A percentile compares a stretch with the other conserved stretches of the same genome.
Conservation (phyloP, 2,888 invertebrate genomes). For the Notocelia uddmanniana region DNA sequence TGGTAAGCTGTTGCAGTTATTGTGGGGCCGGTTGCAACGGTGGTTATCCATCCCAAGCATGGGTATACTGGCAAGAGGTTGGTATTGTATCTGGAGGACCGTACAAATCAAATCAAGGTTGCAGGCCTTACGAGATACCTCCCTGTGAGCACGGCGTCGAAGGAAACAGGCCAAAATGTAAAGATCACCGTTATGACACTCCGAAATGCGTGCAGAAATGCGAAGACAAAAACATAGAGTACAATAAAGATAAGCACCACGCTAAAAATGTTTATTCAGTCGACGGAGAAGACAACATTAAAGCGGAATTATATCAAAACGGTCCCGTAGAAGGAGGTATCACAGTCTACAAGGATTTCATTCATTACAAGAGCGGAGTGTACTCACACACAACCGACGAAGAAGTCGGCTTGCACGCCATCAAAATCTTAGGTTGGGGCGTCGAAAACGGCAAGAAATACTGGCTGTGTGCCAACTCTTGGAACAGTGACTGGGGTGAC, state of each 20-base stretch:
- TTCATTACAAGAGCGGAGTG: constrained; percentile 92
- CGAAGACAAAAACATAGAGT: constrained; percentile 88
- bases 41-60: constrained; percentile 92
- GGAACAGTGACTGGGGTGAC: constrained; percentile 97
- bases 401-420: constrained; percentile 93
- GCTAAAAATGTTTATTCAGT: constrained; percentile 89
- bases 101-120: constrained; percentile 92
- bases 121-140: constrained; percentile 93
- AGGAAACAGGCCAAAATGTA: constrained; percentile 90
- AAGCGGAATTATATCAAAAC: constrained; percentile 92
- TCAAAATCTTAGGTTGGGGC: constrained; percentile 96
- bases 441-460: constrained; percentile 91
- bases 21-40: constrained; percentile 88
- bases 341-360: constrained; percentile 93
- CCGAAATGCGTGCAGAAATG: constrained; percentile 92
- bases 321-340: constrained; percentile 97
- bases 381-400: constrained; percentile 89
- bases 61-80: constrained; percentile 93
- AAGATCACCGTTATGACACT: constrained; percentile 87
- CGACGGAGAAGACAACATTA: constrained; percentile 88
- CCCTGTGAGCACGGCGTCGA: constrained; percentile 97
- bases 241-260: constrained; percentile 90
- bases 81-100: constrained; percentile 96
- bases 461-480: constrained; percentile 97
- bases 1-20: no score